A percentile compares a stretch with the other conserved stretches of the same genome.
These are phyloP conservation scores for Barypeithes pellucidus DNA, from an alignment of 2,888 invertebrate species.

Conservation along the genomic window DNA sequence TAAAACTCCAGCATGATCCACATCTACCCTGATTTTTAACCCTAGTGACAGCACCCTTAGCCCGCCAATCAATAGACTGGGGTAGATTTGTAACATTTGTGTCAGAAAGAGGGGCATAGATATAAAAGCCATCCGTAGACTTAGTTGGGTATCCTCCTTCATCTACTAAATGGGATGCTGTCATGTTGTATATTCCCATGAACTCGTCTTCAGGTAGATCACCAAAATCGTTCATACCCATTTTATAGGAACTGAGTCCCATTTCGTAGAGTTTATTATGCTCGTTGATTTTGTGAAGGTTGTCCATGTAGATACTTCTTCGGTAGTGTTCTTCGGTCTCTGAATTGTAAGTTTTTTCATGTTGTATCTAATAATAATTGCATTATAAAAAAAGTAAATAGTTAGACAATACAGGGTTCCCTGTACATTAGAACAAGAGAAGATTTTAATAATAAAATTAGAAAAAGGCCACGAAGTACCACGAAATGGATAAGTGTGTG, in stretches of 20 bases:
- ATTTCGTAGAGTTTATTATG: constrained; percentile 22
- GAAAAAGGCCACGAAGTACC: too few relatives aligned
- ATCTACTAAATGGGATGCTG: background rate
- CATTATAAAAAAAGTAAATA: too few relatives aligned
- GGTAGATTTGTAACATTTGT: background rate
- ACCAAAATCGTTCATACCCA: constrained; percentile 15
- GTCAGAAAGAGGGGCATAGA: background rate
- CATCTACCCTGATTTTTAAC: constrained; percentile 21
- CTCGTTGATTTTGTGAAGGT: constrained; percentile 16
- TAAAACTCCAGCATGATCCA: constrained; percentile 29
- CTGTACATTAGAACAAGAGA: too few relatives aligned
- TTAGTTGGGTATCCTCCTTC: too few relatives aligned
- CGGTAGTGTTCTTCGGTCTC: constrained; percentile 11
- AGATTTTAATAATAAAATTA: too few relatives aligned
- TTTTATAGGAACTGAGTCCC: background rate
- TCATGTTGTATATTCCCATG: background rate
- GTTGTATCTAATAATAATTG: constrained; percentile 5
- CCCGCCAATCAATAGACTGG: constrained; percentile 84
- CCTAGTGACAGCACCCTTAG: constrained; percentile 81
- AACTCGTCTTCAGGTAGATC: constrained; percentile 25
- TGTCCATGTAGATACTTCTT: background rate
- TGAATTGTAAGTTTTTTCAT: constrained; percentile 6
- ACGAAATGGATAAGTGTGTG: too few relatives aligned
- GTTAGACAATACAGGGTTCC: too few relatives aligned
- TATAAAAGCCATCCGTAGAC: background rate